Base-by-base conservation (phyloP, 1,140 invertebrate species). In the Lamellibrachia luymesi region DNA sequence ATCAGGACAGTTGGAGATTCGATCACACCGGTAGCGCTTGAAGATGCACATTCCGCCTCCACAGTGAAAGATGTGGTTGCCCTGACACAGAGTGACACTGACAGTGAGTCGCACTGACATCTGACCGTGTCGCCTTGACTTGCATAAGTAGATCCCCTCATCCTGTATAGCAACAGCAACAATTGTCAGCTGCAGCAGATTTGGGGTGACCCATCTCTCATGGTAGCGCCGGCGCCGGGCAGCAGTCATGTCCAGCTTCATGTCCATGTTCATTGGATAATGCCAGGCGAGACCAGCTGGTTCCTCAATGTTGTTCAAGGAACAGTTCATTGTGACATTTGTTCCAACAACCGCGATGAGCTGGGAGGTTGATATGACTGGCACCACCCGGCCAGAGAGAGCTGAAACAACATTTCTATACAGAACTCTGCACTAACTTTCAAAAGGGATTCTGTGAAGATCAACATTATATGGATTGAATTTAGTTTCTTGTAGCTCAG, bases 21-120 rank as follows among this genome's bases (percentile, higher is more conserved):
- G 91, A 25, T 91, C 91, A 51, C 91, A 91, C 22, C 51, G 49
- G 25, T 91, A 91, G 49, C 91, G 49, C 49, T 50, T 51, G 27
- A 91, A 91, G 49, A 91, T 91, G n/a, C 91, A 91, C 90, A 93
- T 92, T 91, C 92, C 64, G 51, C 64, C 64, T 80, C 64, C 64
- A 22, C 64, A 80, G 64, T 80, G 64, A 80, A 80, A 80, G 25
- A 80, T 80, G 64, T 80, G 64, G 64, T 80, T 80, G 5, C 64
- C 64, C 64, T 80, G 64, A 80, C 64, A 80, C 1, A 80, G 25
- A 80, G 8, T 80, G 64, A 22, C 64, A 80, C 64, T 80, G 4
- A 80, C 64, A 80, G 64, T 80, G 17, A 80, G 64, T 22, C 13
- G 64, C 64, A 80, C 64, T 0, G 64, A 10, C 64, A 80, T 80